Conservation (phyloP, 92 coral and sea anemone species). For the Bergia puertoricense region DNA sequence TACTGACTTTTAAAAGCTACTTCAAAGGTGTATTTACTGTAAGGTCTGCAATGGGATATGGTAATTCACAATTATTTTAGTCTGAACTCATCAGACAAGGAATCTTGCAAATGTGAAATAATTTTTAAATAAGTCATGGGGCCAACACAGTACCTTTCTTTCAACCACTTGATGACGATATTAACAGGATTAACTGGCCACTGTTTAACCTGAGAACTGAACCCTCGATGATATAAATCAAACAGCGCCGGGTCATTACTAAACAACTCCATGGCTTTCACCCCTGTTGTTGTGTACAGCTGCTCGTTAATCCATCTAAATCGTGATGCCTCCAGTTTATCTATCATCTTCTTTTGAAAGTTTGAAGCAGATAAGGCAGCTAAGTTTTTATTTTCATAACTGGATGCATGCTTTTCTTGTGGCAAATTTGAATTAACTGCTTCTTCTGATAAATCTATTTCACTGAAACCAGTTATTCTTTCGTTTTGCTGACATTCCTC, state of each 20-base stretch:
- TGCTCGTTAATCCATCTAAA: conserved; percentile 97
- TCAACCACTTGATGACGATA: conserved; percentile 86
- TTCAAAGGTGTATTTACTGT: too few species aligned
- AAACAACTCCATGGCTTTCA: conserved; percentile 73
- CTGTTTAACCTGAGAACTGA: conserved; percentile 79
- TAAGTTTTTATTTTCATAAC: not conserved
- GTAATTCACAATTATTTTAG: too few species aligned
- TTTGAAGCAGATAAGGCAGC: conserved; percentile 23
- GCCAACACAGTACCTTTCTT: conserved; percentile 63
- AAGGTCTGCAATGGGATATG: too few species aligned
- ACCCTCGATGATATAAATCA: conserved; percentile 92
- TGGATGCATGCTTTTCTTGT: not conserved
- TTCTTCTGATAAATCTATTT: not conserved
- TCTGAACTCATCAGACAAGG: too few species aligned
- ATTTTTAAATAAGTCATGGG: too few species aligned
- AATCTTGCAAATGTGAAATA: too few species aligned
- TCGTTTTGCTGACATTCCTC: not conserved
- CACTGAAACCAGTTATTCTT: conserved; percentile 8
- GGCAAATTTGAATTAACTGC: not conserved
- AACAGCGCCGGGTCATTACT: conserved; percentile 72
- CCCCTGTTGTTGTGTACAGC: conserved; percentile 84
- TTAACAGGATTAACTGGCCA: conserved; percentile 99
- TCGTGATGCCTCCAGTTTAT: conserved; percentile 88
- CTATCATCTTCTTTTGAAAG: conserved; percentile 77
- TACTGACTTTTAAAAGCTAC: too few species aligned